phyloP scores from a whole-genome alignment of 2,797 vertebrate species.

The Lindbergichthys nudifrons region DNA sequence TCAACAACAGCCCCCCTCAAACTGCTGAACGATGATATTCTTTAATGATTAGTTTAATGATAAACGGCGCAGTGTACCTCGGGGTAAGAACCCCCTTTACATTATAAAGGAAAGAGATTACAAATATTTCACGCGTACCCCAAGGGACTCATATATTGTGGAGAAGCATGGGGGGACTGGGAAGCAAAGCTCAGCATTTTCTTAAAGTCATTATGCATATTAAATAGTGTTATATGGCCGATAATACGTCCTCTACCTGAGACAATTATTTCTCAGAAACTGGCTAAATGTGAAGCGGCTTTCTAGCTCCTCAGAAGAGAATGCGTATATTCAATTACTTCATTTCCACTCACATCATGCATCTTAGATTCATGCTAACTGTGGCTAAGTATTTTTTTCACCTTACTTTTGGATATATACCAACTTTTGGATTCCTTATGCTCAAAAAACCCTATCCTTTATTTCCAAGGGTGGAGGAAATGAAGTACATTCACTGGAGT shows the following conservation, averaged over 20 bases:
- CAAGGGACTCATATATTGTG: constrained; percentile 47
- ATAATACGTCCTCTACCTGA: constrained; percentile 33
- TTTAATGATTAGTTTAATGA: constrained; percentile 63
- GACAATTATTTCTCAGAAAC: neutral
- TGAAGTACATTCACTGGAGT: no score
- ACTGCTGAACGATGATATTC: constrained; percentile 66
- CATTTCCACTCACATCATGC: no score
- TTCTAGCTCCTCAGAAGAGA: no score
- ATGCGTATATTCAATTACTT: no score
- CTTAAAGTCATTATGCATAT: constrained; percentile 38
- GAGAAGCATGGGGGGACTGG: neutral
- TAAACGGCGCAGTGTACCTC: constrained; percentile 55
- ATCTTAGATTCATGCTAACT: no score
- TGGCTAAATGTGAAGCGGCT: neutral
- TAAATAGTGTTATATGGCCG: constrained; percentile 26
- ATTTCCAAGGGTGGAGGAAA: no score
- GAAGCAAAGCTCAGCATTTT: constrained; percentile 65
- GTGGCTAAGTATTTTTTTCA: no score
- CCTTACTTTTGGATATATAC: no score
- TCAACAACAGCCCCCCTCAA: constrained; percentile 39
- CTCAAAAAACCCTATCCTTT: no score
- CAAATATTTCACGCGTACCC: constrained; percentile 51
- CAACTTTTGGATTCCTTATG: no score
- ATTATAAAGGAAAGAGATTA: constrained; percentile 65
- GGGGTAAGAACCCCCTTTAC: constrained; percentile 53